Conservation (phyloP, 2,113 vertebrate genomes). For the Oenanthe oenanthe region DNA sequence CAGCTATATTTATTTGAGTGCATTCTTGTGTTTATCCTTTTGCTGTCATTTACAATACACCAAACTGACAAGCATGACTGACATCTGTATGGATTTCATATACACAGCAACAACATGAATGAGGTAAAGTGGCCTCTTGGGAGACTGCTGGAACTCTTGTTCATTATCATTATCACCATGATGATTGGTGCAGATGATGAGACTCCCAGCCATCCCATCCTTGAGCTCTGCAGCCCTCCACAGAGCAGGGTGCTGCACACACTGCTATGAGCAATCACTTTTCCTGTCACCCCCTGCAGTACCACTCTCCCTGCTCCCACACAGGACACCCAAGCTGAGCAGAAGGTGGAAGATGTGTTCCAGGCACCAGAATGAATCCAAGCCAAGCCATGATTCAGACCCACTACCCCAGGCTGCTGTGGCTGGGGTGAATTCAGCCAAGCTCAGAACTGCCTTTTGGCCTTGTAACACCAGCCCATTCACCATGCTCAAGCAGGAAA, state of each 20-base stretch:
- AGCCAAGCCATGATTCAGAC: background rate
- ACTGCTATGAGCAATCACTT: background rate
- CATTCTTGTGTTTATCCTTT: conserved; percentile 20
- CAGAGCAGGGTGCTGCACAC: background rate
- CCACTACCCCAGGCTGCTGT: background rate
- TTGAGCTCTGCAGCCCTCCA: background rate
- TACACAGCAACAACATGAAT: background rate
- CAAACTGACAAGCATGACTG: conserved; percentile 40
- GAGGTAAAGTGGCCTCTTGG: conserved; percentile 31
- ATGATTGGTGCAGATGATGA: conserved; percentile 16
- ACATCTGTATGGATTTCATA: conserved; percentile 37
- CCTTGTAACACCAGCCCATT: background rate
- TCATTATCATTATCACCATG: conserved; percentile 30
- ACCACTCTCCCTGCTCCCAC: background rate
- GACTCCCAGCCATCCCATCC: background rate
- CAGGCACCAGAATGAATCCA: background rate
- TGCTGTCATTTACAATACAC: conserved; percentile 8
- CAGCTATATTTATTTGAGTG: background rate
- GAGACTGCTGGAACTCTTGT: background rate
- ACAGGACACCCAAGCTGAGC: background rate
- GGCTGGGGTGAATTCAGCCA: background rate
- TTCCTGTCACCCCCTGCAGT: background rate
- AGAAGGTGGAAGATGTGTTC: background rate
- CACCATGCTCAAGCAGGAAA: background rate
- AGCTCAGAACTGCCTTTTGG: background rate